Conservation (phyloP, 2,113 vertebrate species). For the Hymenochirus boettgeri region DNA sequence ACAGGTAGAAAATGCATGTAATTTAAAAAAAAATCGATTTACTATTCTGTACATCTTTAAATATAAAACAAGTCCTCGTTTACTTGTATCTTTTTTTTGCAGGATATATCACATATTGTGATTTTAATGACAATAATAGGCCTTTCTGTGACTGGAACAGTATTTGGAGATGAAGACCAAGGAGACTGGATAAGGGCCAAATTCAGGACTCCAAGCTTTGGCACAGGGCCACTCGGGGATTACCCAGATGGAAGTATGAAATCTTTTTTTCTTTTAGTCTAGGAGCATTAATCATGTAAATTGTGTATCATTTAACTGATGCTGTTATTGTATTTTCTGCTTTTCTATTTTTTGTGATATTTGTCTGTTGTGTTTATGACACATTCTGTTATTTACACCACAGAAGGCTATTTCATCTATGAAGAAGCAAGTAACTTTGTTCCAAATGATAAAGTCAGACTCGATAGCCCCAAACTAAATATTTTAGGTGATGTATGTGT, state of each 20-base stretch:
- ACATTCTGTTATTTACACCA: too few relatives aligned
- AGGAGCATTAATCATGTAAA: not conserved
- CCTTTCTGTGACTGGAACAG: constrained; percentile 70
- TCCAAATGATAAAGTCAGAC: constrained; percentile 49
- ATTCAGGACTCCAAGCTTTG: constrained; percentile 49
- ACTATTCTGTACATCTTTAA: too few relatives aligned
- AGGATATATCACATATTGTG: constrained; percentile 73
- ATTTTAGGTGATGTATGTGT: constrained; percentile 65
- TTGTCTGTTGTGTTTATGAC: too few relatives aligned
- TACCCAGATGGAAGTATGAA: constrained; percentile 58
- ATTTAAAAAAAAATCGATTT: too few relatives aligned
- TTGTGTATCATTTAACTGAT: too few relatives aligned
- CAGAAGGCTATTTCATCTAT: constrained; percentile 56
- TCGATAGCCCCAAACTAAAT: constrained; percentile 57
- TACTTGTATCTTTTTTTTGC: constrained; percentile 24
- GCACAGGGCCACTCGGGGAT: constrained; percentile 59
- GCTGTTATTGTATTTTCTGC: too few relatives aligned
- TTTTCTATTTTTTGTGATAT: too few relatives aligned
- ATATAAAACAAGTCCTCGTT: not conserved
- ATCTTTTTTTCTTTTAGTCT: not conserved
- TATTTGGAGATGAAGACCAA: constrained; percentile 43
- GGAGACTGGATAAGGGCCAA: constrained; percentile 56
- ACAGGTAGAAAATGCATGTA: too few relatives aligned
- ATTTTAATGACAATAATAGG: constrained; percentile 58
- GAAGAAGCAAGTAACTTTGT: constrained; percentile 53